These are phyloP conservation scores for Talpa occidentalis DNA, from an alignment of 2,113 vertebrate genomes.

Conservation along the genomic window DNA sequence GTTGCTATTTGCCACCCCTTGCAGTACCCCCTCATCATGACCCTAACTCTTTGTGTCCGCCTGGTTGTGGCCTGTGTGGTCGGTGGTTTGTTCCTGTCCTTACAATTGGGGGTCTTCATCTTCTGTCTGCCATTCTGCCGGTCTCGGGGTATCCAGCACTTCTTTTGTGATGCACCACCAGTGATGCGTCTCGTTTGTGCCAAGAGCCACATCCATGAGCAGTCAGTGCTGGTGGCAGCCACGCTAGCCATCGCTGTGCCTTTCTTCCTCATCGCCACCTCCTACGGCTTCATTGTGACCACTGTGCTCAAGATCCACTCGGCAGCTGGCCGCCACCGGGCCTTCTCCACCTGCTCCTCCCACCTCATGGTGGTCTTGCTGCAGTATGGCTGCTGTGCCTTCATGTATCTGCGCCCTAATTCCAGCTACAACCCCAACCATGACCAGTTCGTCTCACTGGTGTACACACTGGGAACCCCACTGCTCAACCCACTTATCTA, in stretches of 20 bases:
- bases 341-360: slow-evolving; percentile 37
- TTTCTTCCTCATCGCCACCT: slow-evolving; percentile 43
- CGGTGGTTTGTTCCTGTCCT: not conserved
- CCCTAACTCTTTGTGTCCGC: slow-evolving; percentile 17
- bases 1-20: not conserved
- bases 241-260: not conserved
- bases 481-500: slow-evolving; percentile 82
- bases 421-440: slow-evolving; percentile 30
- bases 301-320: slow-evolving; percentile 4
- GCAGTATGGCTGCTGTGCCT: not conserved
- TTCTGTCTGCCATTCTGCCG: slow-evolving; percentile 16
- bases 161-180: slow-evolving; percentile 37
- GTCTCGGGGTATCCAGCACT: not conserved
- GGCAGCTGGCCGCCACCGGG: not conserved
- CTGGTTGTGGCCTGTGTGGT: slow-evolving; percentile 51
- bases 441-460: slow-evolving; percentile 73
- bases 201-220: not conserved
- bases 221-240: slow-evolving; percentile 25
- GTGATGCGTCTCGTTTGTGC: not conserved
- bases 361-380: not conserved
- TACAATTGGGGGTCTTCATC: not conserved
- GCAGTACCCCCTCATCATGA: not conserved
- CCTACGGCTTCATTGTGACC: slow-evolving; percentile 3
- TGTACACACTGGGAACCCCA: slow-evolving; percentile 75
- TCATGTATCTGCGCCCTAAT: not conserved